Base-by-base conservation (phyloP, 2,797 vertebrate genomes). In the Clarias platycephalus region DNA sequence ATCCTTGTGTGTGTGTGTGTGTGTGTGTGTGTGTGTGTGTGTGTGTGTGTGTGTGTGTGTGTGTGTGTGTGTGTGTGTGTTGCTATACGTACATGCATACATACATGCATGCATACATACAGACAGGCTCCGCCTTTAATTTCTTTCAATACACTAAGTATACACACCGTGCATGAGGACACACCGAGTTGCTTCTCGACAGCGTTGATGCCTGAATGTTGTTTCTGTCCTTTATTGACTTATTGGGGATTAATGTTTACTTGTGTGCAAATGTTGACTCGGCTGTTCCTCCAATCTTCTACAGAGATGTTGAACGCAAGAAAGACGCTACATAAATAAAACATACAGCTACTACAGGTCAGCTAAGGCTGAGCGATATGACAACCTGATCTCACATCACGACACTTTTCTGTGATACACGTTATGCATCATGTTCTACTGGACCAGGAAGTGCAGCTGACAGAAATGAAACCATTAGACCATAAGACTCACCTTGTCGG, bases 1-100 rank as follows among this genome's bases (percentile, higher is more conserved):
- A 78, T 82, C 87, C 80, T 18, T 20, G 49, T 8, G 72, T 40
- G 40, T 72, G 28, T 66, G n/a, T 37, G n/a, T 28, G 24, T n/a
- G 60, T 26, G 24, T n/a, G 60, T 7, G 31, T 34, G 31, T 34
- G 31, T 34, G 31, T 34, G 31, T 34, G 3, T 34, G 31, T 34
- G 34, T 37, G 34, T 28, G 24, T 37, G n/a, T n/a, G n/a, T 20
- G 49, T 8, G 72, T 40, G 40, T 72, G 28, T 66, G n/a, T 37
- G n/a, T 31, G 31, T 31, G 3, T 31, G 31, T 31, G 31, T 3
- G 34, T 37, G 34, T 4, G 4, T 44, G 40, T 44, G 40, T 44
- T 44, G 40, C 40, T 44, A 44, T 44, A 40, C 22, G 15, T 1
- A 44, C 22, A 44, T 37, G 37, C n/a, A n/a, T n/a, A n/a, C 31